phyloP scores from a whole-genome alignment of 2,888 invertebrate species.

The Tortrix viridana region DNA sequence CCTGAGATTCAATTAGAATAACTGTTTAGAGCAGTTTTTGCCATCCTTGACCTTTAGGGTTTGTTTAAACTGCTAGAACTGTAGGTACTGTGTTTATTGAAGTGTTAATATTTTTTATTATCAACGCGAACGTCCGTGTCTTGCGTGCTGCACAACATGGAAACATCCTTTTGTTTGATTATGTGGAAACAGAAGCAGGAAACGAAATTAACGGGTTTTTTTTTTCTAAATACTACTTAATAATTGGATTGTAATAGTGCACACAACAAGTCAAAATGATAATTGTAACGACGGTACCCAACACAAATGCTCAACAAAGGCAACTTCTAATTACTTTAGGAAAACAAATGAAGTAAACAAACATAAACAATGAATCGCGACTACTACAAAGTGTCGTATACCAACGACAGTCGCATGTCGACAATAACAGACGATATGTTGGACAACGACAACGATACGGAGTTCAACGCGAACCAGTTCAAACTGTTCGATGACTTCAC shows the following conservation, averaged over 20 bases:
- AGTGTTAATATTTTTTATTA: neutral
- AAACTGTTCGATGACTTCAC: conserved; percentile 80
- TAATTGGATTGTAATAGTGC: neutral
- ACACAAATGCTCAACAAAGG: conserved; percentile 11
- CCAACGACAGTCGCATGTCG: conserved; percentile 54
- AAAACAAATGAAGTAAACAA: conserved; percentile 36
- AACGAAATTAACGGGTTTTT: neutral
- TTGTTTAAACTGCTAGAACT: neutral
- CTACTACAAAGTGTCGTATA: conserved; percentile 73
- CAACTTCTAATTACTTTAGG: conserved; percentile 9
- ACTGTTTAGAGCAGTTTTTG: too few species aligned
- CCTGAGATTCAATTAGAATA: too few species aligned
- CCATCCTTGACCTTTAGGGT: neutral
- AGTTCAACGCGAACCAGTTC: conserved; percentile 80
- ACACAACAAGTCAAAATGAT: conserved; percentile 34
- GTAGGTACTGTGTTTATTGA: too few species aligned
- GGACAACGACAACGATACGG: conserved; percentile 79
- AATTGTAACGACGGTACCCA: conserved; percentile 28
- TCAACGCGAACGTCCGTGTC: neutral
- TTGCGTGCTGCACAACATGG: conserved; percentile 47
- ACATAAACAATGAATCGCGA: conserved; percentile 69
- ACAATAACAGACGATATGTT: conserved; percentile 62
- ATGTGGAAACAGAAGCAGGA: conserved; percentile 8
- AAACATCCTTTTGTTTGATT: conserved; percentile 43
- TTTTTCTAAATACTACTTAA: neutral